Conservation (phyloP, 2,888 invertebrate species). For the Oligia fasciuncula region DNA sequence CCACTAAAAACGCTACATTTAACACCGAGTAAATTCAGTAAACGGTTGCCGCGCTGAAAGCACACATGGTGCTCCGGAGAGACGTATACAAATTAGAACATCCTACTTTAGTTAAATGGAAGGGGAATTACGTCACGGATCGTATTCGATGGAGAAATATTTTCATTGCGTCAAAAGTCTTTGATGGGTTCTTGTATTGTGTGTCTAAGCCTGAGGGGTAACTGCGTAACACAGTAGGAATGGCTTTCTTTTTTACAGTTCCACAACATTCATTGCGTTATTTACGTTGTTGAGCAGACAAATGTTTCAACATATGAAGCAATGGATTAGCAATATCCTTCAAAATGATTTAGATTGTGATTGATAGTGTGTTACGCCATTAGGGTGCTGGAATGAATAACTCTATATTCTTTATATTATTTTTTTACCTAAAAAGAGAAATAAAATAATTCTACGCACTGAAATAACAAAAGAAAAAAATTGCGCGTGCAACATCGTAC, state of each 20-base stretch:
- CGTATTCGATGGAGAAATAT: background rate
- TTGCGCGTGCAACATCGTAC: background rate
- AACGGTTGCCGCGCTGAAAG: conserved; percentile 18
- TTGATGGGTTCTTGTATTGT: background rate
- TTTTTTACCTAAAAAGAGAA: background rate
- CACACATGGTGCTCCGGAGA: conserved; percentile 31
- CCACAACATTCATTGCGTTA: no score
- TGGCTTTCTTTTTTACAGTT: no score
- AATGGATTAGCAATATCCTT: no score
- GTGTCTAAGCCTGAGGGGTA: background rate
- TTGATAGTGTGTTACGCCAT: no score
- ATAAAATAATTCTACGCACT: background rate
- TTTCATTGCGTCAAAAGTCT: background rate
- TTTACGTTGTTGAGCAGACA: no score
- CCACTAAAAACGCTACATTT: conserved; percentile 22
- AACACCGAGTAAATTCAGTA: conserved; percentile 24
- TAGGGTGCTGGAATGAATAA: no score
- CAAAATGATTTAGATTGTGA: no score
- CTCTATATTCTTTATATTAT: background rate
- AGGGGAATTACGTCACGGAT: conserved; percentile 11
- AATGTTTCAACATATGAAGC: no score
- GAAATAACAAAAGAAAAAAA: background rate
- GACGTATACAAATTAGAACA: conserved; percentile 46
- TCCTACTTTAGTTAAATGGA: conserved; percentile 20
- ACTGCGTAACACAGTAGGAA: no score